phyloP scores from a whole-genome alignment of 2,888 invertebrate genomes.

The Amphipoea oculea region DNA sequence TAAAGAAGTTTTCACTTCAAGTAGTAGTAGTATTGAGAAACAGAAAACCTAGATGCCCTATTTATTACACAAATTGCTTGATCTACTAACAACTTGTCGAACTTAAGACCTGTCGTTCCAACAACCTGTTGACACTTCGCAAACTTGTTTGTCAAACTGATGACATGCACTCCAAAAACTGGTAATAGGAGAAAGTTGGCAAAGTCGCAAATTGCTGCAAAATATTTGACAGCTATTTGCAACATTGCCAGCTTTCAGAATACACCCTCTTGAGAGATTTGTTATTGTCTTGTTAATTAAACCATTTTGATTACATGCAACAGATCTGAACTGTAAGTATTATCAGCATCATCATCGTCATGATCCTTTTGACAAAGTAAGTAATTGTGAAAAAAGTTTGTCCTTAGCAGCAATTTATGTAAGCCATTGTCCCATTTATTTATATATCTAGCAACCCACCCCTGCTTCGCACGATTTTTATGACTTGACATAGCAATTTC shows the following conservation, averaged over 20 bases:
- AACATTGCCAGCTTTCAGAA: neutral
- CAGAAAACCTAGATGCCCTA: too few relatives aligned
- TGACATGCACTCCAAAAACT: neutral
- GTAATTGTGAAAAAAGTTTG: conserved; percentile 3
- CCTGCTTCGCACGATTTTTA: neutral
- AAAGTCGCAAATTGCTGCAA: neutral
- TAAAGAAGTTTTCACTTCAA: too few relatives aligned
- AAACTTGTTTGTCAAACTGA: neutral
- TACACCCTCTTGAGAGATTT: neutral
- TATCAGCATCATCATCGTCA: conserved; percentile 15
- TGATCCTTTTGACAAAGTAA: conserved; percentile 17
- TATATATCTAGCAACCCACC: neutral
- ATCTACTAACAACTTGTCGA: neutral
- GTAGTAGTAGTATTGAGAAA: neutral
- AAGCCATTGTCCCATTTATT: neutral
- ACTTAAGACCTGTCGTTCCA: neutral
- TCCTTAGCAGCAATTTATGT: conserved; percentile 7
- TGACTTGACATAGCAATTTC: neutral
- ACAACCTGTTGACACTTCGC: neutral
- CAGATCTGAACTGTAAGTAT: conserved; percentile 45
- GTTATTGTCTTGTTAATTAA: neutral
- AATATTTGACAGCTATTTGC: neutral
- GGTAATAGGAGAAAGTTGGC: too few relatives aligned
- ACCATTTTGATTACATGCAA: conserved; percentile 39
- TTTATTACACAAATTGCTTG: neutral